Base-by-base conservation (phyloP, 2,797 vertebrate genomes). In the Typhlichthys eigenmanni region DNA sequence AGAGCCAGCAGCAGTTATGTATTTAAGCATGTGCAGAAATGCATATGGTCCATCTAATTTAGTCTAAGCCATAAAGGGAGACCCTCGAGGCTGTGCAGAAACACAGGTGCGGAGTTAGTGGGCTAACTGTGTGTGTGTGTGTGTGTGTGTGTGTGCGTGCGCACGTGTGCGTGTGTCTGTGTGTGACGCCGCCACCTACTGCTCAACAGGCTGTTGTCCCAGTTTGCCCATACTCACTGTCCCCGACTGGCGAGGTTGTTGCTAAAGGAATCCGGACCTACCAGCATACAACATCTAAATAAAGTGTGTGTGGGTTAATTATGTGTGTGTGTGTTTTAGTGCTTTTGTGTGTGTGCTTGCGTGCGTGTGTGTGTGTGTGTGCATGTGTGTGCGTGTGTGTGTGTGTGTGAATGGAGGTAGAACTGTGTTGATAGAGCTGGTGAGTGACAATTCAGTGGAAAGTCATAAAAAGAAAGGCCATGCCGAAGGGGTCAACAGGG, bases 21-120 rank as follows among this genome's bases (percentile, higher is more conserved):
- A 89, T 91, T 91, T 90, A 88, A 91, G 89, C 87, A 89, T 88
- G 87, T 87, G 87, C 81, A 91, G 85, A 91, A 90, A 91, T 89
- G 87, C 88, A 88, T 89, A 90, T 87, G 87, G 87, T 88, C 88
- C 66, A 85, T 91, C 90, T 92, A 92, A 92, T 91, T 90, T 90
- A 87, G 90, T 90, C 89, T 82, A 86, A 89, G 86, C 89, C 88
- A 90, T 91, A 92, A 90, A 91, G 90, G 84, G 90, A 91, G 85
- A 88, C 88, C 89, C 83, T 74, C 78, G 85, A 85, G 87, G 85
- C 88, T 86, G 83, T 81, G 76, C 79, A 87, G 89, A 78, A 86
- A 87, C 89, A 88, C 89, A 90, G 88, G 87, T 90, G 87, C 85
- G 81, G 80, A 72, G 85, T 86, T 83, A 85, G 82, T 79, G 59